Evolutionary conservation across 2,797 vertebrate genomes (phyloP).

Genomic region (Hippocampus kuda): DNA sequence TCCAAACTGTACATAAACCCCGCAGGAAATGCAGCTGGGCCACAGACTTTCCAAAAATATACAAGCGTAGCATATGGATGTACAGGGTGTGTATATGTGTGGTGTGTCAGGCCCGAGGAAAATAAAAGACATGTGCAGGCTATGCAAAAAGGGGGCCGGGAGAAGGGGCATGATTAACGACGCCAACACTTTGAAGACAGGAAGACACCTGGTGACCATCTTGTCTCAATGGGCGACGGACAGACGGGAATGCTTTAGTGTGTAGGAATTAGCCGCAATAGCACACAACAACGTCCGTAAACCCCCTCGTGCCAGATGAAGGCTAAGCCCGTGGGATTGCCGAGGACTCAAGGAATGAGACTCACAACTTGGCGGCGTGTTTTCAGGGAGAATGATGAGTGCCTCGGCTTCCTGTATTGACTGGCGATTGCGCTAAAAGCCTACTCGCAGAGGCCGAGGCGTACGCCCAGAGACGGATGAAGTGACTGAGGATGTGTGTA

Average conservation of each 20-base stretch:
- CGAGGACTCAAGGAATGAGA: slow-evolving; percentile 40
- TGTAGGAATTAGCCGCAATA: slow-evolving; percentile 54
- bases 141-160: background rate
- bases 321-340: slow-evolving; percentile 39
- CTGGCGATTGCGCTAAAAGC: slow-evolving; percentile 45
- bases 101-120: slow-evolving; percentile 27
- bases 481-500: slow-evolving; percentile 40
- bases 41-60: slow-evolving; percentile 56
- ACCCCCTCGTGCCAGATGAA: slow-evolving; percentile 43
- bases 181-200: slow-evolving; percentile 64
- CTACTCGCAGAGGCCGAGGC: slow-evolving; percentile 13
- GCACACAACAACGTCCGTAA: slow-evolving; percentile 32
- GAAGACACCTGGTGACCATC: slow-evolving; percentile 70
- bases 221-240: slow-evolving; percentile 57
- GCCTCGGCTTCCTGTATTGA: slow-evolving; percentile 52
- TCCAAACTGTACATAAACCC: slow-evolving; percentile 61
- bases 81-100: slow-evolving; percentile 18
- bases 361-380: slow-evolving; percentile 25
- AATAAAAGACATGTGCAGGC: slow-evolving; percentile 53
- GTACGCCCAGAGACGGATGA: slow-evolving; percentile 37
- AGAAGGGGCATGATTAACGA: slow-evolving; percentile 56
- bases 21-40: slow-evolving; percentile 65
- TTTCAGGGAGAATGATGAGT: slow-evolving; percentile 38
- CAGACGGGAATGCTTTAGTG: slow-evolving; percentile 58
- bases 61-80: slow-evolving; percentile 32